Base-by-base conservation (phyloP, 2,888 invertebrate species). In the Papilio gigon region DNA sequence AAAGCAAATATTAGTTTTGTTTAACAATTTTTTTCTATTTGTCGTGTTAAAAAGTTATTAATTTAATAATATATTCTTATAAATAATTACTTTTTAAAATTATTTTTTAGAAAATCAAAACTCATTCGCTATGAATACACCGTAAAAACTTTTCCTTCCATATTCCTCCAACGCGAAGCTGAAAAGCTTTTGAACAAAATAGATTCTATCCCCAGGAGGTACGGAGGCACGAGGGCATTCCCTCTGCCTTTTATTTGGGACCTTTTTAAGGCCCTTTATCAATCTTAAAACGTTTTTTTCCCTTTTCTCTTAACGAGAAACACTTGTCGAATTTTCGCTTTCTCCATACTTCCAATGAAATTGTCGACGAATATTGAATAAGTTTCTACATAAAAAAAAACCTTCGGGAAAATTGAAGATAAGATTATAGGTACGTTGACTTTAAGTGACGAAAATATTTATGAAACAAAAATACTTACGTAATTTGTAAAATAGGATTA, bases 301-400 rank as follows among this genome's bases (percentile, higher is more conserved):
- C 77, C 79, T 80, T 83, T 82, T 79, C 80, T 80, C 80, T 80
- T 80, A 84, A 82, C 80, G 78, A 80, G 78, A 74, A 80, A 80
- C 82, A 80, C 81, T 84, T 80, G 79, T 76, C 76, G 77, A 72
- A 73, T 74, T 72, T 72, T 73, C 69, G 59, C 62, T 67, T 62
- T 40, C 50, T n/a, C 50, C 53, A 66, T 59, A 66, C 63, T 53
- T 59, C 27, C 61, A 61, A 70, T 37, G 47, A 66, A 59, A 68
- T 64, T 50, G 50, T 60, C 62, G 27, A 17, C 35, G 59, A 50
- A 68, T 60, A 64, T 68, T 68, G 22, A 68, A 64, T 68, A 68
- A 60, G 30, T 68, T 68, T 59, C 35, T 42, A 35, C 33, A 58
- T 58, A 67, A 67, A 67, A 67, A 67, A 40, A 11, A 62, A 27